A percentile compares a stretch with the other conserved stretches of the same genome.
These are phyloP conservation scores for Polyommatus icarus DNA, from an alignment of 2,888 invertebrate species.

Conservation along the genomic window DNA sequence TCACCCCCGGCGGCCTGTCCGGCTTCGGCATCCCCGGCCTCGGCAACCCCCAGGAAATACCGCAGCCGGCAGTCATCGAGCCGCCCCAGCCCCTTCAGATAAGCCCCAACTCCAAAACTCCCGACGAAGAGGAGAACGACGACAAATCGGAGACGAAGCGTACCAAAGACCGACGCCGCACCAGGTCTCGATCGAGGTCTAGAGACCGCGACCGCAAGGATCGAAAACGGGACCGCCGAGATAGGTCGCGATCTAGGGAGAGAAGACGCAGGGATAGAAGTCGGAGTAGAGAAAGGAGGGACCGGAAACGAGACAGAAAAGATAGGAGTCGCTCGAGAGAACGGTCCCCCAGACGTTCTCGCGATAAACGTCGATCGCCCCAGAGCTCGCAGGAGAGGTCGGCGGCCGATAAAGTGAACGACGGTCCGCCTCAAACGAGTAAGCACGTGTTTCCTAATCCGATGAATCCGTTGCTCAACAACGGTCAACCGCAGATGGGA, in stretches of 20 bases:
- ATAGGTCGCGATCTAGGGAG: slow-evolving; percentile 80
- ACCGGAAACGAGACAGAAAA: slow-evolving; percentile 72
- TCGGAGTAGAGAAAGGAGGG: slow-evolving; percentile 78
- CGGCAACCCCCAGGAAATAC: slow-evolving; percentile 70
- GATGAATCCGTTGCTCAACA: slow-evolving; percentile 16
- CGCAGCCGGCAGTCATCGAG: slow-evolving; percentile 73
- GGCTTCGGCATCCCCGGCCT: slow-evolving; percentile 67
- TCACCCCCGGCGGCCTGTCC: slow-evolving; percentile 54
- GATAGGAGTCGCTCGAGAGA: slow-evolving; percentile 81
- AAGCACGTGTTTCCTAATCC: neutral
- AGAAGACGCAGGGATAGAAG: slow-evolving; percentile 81
- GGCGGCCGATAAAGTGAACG: slow-evolving; percentile 41
- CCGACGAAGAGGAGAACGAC: slow-evolving; percentile 55
- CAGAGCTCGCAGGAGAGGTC: slow-evolving; percentile 55
- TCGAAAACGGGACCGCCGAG: slow-evolving; percentile 72
- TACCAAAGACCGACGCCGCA: slow-evolving; percentile 58
- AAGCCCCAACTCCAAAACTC: slow-evolving; percentile 54
- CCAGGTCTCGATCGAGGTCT: slow-evolving; percentile 54
- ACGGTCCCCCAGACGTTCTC: slow-evolving; percentile 72
- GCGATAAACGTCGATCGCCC: slow-evolving; percentile 73
- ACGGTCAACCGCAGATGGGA: slow-evolving; percentile 42
- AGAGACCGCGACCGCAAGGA: slow-evolving; percentile 67
- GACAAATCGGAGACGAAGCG: slow-evolving; percentile 56
- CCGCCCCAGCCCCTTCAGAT: slow-evolving; percentile 60
- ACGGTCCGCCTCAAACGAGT: slow-evolving; percentile 5